Conservation (phyloP, 2,888 invertebrate species). For the Leistus spinibarbis region DNA sequence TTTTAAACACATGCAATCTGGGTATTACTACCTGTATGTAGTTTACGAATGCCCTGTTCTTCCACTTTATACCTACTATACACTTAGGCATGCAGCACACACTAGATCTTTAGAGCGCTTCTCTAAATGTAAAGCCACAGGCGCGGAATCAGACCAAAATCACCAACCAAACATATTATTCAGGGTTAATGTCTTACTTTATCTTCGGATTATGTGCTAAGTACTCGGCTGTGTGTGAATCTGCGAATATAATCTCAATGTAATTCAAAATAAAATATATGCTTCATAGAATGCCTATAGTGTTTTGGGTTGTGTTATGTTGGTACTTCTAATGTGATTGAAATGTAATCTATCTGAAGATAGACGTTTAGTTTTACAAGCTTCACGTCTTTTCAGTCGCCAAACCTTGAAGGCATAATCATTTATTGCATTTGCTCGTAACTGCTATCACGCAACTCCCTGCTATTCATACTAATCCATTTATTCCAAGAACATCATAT, state of each 20-base stretch:
- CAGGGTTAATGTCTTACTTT: background rate
- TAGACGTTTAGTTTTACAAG: background rate
- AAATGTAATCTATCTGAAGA: background rate
- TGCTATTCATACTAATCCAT: background rate
- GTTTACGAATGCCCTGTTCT: background rate
- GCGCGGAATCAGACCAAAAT: background rate
- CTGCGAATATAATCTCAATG: background rate
- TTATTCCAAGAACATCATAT: too few species aligned
- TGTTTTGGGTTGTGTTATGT: background rate
- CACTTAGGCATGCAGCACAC: background rate
- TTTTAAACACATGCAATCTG: slow-evolving; percentile 29
- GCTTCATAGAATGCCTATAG: background rate
- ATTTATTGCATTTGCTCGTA: background rate
- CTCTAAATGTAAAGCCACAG: background rate
- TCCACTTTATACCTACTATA: too few species aligned
- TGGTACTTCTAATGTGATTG: background rate
- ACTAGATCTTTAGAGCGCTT: background rate
- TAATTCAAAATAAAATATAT: background rate
- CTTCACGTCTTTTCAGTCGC: background rate
- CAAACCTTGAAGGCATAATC: background rate
- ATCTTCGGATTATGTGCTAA: background rate
- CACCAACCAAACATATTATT: background rate
- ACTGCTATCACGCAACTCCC: background rate
- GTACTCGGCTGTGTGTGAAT: background rate
- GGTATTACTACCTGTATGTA: slow-evolving; percentile 22